A percentile compares a stretch with the other conserved stretches of the same genome.
phyloP scores from a whole-genome alignment of 2,113 vertebrate genomes.

The Pongo pygmaeus region DNA sequence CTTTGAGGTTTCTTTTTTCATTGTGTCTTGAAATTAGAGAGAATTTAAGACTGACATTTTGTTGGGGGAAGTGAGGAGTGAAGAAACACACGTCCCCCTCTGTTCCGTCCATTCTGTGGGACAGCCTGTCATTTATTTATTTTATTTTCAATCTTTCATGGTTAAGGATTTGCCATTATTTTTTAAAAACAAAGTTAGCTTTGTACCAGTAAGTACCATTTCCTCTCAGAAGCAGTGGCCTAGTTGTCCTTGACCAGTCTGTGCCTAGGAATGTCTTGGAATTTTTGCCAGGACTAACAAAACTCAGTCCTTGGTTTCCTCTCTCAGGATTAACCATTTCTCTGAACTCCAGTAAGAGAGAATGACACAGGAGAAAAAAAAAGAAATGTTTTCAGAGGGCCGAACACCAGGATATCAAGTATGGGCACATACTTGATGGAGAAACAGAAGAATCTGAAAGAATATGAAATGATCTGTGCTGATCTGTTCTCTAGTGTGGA shows the following conservation, averaged over 20 bases:
- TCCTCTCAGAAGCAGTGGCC: slow-evolving; percentile 39
- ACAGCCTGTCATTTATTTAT: background rate
- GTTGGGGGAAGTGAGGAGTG: background rate
- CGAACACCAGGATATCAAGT: background rate
- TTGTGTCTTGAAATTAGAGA: background rate
- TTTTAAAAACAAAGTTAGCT: slow-evolving; percentile 20
- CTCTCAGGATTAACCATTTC: slow-evolving; percentile 25
- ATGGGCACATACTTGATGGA: background rate
- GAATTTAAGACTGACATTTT: background rate
- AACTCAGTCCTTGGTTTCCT: slow-evolving; percentile 41
- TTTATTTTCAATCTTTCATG: background rate
- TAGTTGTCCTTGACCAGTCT: background rate
- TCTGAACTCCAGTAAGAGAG: background rate
- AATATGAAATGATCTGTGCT: background rate
- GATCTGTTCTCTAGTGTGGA: fast-evolving
- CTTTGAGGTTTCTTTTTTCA: background rate
- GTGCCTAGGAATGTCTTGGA: background rate
- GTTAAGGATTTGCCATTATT: background rate
- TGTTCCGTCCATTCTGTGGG: background rate
- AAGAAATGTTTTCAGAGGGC: background rate
- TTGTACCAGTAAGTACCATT: background rate
- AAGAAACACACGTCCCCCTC: background rate
- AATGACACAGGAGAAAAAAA: background rate
- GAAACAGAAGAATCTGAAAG: background rate
- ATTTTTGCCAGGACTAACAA: slow-evolving; percentile 28